Conservation (phyloP, 1,140 invertebrate species). For the Macrobrachium rosenbergii region DNA sequence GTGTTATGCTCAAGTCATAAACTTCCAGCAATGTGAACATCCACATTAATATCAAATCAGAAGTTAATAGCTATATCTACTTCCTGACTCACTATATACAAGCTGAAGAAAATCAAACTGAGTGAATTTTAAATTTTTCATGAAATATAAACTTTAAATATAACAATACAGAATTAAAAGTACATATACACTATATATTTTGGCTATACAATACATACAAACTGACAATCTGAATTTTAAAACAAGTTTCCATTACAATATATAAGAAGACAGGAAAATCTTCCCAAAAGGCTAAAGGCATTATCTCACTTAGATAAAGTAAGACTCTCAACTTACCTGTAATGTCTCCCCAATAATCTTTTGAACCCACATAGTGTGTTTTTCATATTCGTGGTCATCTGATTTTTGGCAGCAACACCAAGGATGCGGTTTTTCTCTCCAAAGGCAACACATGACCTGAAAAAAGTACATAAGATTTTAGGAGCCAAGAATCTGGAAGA, state of each 20-base stretch:
- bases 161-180: too few relatives aligned
- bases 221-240: too few relatives aligned
- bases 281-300: not conserved
- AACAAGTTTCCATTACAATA: not conserved
- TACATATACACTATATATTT: too few relatives aligned
- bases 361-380: conserved; percentile 97
- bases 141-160: too few relatives aligned
- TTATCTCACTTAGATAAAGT: not conserved
- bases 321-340: conserved; percentile 45
- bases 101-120: too few relatives aligned
- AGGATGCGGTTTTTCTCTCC: conserved; percentile 91
- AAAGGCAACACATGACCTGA: conserved; percentile 95
- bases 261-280: conserved; percentile 2
- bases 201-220: too few relatives aligned
- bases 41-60: too few relatives aligned
- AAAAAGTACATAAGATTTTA: conserved; percentile 69
- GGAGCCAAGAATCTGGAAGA: not conserved
- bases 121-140: too few relatives aligned
- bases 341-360: conserved; percentile 83
- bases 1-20: too few relatives aligned
- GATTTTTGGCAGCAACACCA: conserved; percentile 96
- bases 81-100: too few relatives aligned
- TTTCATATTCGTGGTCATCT: conserved; percentile 96
- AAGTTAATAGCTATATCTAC: too few relatives aligned
- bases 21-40: too few relatives aligned